Base-by-base conservation (phyloP, 1,140 invertebrate species). In the Hylyphantes graminicola region DNA sequence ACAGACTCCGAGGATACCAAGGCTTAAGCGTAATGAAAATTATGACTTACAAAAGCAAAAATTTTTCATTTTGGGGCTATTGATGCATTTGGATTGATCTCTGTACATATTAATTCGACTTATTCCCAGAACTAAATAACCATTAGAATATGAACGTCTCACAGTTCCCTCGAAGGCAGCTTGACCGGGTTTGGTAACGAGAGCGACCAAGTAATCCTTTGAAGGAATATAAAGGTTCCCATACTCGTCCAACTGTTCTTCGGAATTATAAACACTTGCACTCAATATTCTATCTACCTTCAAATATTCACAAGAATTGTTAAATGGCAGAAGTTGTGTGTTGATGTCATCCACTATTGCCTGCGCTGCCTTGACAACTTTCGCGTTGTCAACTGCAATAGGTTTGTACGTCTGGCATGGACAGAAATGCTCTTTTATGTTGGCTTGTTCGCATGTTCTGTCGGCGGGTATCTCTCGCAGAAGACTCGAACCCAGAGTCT, bases 91-190 rank as follows among this genome's bases (percentile, higher is more conserved):
- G 89, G 94, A 95, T 88, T 95, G 94, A 74, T 92, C 92, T 7
- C 93, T 94, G 86, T 96, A 96, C n/a, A 93, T 88, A 89, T 96
- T 96, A 17, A 95, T 91, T 35, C 95, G 91, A 87, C 94, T 95
- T 48, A 96, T 93, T 50, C 93, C 91, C 88, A 93, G 93, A 1
- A 95, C 90, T 4, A 90, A 89, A 85, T 95, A 94, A 55, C 93
- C 91, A 10, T 91, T 91, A 5, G 88, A 88, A 0, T 91, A 91
- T 92, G 90, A 0, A 17, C 57, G 59, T 35, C 63, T 59, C n/a
- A 95, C 89, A 0, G 94, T 94, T 0, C 92, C 93, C 89, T 96
- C 94, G 87, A 96, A 95, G 15, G 94, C 89, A 0, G 91, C 94
- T 17, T 91, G 89, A 6, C 94, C 93, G 0, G 95, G 95, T 54